phyloP scores from a whole-genome alignment of 2,888 invertebrate genomes.

The Conomelus anceps region DNA sequence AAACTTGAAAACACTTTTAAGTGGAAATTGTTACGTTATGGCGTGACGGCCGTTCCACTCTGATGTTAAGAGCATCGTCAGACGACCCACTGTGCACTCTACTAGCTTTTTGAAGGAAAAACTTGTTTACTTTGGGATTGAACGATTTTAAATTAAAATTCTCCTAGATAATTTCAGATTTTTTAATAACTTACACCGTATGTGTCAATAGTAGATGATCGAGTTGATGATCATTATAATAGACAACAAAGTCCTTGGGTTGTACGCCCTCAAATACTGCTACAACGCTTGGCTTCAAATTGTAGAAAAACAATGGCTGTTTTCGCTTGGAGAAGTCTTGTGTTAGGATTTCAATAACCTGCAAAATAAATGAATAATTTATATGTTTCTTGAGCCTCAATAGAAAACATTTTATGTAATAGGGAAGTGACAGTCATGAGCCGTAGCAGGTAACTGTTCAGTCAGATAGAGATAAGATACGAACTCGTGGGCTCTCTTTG shows the following conservation, averaged over 20 bases:
- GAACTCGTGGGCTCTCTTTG: no score
- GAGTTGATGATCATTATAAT: slow-evolving; percentile 48
- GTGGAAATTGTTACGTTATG: no score
- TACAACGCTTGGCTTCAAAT: slow-evolving; percentile 77
- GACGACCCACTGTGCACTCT: no score
- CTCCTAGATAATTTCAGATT: background rate
- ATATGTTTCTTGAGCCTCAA: background rate
- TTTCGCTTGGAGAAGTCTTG: slow-evolving; percentile 64
- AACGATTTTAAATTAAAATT: background rate
- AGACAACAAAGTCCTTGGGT: slow-evolving; percentile 52
- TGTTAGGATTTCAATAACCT: slow-evolving; percentile 64
- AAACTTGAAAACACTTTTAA: no score
- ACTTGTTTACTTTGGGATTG: background rate
- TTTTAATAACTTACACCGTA: slow-evolving; percentile 18
- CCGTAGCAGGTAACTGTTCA: no score
- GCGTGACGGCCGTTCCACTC: no score
- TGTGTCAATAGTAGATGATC: slow-evolving; percentile 43
- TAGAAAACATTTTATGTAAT: no score
- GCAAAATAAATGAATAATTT: background rate
- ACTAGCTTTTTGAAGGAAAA: no score
- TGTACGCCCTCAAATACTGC: slow-evolving; percentile 70
- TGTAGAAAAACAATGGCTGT: slow-evolving; percentile 73
- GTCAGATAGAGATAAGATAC: no score
- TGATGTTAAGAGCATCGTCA: no score
- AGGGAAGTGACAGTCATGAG: no score